Conservation (phyloP, 2,797 vertebrate species). For the Gambusia yucatana region DNA sequence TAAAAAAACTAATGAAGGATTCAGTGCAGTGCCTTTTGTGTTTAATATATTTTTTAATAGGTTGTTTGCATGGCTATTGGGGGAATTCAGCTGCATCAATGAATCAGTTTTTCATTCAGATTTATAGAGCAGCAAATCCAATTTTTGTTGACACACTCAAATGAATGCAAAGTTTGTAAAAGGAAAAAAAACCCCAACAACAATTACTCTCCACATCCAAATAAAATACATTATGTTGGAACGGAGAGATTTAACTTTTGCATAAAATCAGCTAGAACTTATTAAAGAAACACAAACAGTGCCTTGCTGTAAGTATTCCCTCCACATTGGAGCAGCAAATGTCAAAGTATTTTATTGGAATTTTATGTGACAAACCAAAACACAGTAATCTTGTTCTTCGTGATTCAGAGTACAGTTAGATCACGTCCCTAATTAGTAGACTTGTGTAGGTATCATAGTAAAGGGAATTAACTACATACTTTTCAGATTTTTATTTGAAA, state of each 20-base stretch:
- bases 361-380: neutral
- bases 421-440: neutral
- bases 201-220: constrained; percentile 62
- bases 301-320: neutral
- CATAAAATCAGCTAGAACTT: constrained; percentile 43
- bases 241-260: constrained; percentile 32
- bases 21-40: constrained; percentile 19
- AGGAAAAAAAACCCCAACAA: constrained; percentile 42
- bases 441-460: neutral
- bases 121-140: constrained; percentile 11
- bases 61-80: constrained; percentile 7
- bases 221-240: constrained; percentile 52
- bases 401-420: neutral
- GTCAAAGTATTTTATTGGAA: neutral
- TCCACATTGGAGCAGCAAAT: neutral
- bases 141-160: constrained; percentile 17
- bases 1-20: constrained; percentile 26
- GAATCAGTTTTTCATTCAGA: constrained; percentile 35
- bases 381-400: neutral
- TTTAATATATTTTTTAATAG: constrained; percentile 17
- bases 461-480: neutral
- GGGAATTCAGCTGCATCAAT: neutral
- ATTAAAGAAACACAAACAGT: constrained; percentile 32
- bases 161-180: constrained; percentile 17
- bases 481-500: neutral